Evolutionary conservation across 30 jellyfish, hydroid and myxozoan genomes (phyloP).

Genomic region (Aurelia sp.): DNA sequence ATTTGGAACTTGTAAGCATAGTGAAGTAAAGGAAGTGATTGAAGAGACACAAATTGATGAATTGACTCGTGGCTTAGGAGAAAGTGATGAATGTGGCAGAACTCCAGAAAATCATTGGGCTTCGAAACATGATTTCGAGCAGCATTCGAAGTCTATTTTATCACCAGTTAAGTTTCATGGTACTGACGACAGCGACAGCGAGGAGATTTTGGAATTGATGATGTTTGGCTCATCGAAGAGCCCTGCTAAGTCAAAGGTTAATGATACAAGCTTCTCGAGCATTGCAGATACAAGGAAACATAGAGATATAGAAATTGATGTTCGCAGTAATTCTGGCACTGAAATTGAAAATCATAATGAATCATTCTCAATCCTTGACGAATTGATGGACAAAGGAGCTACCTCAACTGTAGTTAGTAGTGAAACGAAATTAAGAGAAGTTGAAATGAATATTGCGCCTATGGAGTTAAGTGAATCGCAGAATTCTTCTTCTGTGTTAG

Average conservation of each 20-base stretch:
- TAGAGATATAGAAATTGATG: background rate
- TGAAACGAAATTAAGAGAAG: background rate
- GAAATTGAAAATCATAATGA: background rate
- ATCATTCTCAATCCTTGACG: conserved; percentile 49
- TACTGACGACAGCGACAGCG: conserved; percentile 8
- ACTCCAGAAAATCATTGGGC: background rate
- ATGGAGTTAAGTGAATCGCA: conserved; percentile 8
- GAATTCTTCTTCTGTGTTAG: conserved; percentile 18
- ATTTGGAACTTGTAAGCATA: no score
- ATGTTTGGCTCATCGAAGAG: conserved; percentile 6
- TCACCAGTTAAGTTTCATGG: background rate
- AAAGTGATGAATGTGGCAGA: background rate
- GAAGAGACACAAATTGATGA: conserved; percentile 3
- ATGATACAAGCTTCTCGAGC: background rate
- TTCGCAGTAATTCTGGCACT: background rate
- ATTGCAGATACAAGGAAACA: background rate
- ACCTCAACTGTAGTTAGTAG: background rate
- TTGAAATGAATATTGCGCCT: background rate
- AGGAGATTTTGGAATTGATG: conserved; percentile 3
- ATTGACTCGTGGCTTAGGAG: background rate
- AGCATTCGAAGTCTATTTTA: background rate
- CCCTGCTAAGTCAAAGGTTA: background rate
- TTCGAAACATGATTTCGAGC: background rate
- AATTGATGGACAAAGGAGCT: conserved; percentile 29
- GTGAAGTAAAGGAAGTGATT: background rate